Evolutionary conservation across 2,797 vertebrate species (phyloP), one percentile per base, ranked within the genome.

Genomic region (Melanotaenia maccullochi): DNA sequence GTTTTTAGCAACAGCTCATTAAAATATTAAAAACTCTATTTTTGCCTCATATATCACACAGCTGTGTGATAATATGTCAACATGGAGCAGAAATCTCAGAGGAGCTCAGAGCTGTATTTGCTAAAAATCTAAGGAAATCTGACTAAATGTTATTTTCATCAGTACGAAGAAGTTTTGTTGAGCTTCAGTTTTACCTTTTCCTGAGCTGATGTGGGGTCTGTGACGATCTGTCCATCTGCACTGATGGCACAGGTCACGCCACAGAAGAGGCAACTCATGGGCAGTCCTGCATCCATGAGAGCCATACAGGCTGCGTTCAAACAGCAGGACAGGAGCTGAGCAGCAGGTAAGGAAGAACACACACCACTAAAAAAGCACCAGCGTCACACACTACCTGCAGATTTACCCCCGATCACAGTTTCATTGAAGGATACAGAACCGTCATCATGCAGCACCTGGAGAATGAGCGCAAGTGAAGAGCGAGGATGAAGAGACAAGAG

Each of bases 291-390:
- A 0, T 99, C 97, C 94, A 98, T 95, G 14, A 98, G 82, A 0
- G 94, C 96, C 95, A 97, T 95, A 73, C 97, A 98, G 71, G 96
- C 91, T 0, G 96, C 95, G 0, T 98, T 98, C 78, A 99, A 81
- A 69, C 91, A 95, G 86, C 96, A 97, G 0, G 97, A 92, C 47
- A 98, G 81, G 22, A 98, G 93, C 97, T 97, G 85, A 36, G 33
- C 2, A 13, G 6, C 49, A 13, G 83, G 25, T 93, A 70, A 94
- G 90, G 87, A 87, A 76, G 44, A 58, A 78, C 12, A 55, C 67
- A 18, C 25, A 25, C 30, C 2, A 9, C 11, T 18, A 13, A 22
- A 65, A 44, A 79, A 35, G 47, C 49, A 30, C 3, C 3, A n/a
- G 20, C 9, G 60, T 11, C 18, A 9, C 0, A 20, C 9, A 25